Percentiles rank a stretch among this genome's conserved stretches.
phyloP scores from a whole-genome alignment of 2,888 invertebrate genomes.

The Pristionchus entomophagus region DNA sequence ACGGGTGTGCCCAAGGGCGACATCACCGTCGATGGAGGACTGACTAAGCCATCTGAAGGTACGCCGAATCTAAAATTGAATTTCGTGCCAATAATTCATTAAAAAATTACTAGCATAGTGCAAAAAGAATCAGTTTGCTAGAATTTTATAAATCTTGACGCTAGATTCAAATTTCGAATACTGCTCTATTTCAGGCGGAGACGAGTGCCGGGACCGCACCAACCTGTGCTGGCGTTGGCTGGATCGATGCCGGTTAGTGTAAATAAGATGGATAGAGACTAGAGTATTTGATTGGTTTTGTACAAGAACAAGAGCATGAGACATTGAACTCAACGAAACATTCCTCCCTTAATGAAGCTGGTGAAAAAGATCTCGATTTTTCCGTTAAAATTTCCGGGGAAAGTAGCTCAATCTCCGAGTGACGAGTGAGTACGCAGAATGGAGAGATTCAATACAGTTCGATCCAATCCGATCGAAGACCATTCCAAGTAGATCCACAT shows the following conservation, averaged over 20 bases:
- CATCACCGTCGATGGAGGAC: neutral
- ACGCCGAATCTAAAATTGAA: neutral
- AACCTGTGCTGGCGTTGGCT: constrained; percentile 75
- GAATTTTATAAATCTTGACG: neutral
- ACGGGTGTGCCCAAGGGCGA: neutral
- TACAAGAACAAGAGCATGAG: too few species aligned
- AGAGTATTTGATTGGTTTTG: too few species aligned
- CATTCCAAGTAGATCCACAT: too few species aligned
- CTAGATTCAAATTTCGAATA: neutral
- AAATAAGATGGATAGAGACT: too few species aligned
- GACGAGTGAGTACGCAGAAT: too few species aligned
- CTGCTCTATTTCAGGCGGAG: neutral
- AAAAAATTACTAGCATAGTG: neutral
- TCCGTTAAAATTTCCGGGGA: too few species aligned
- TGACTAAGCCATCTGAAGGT: constrained; percentile 38
- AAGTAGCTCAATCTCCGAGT: too few species aligned
- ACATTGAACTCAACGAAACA: too few species aligned
- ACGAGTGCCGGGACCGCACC: constrained; percentile 69
- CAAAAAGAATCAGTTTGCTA: neutral
- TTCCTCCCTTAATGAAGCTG: too few species aligned
- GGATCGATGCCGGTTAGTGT: constrained; percentile 67
- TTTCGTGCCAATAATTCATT: neutral
- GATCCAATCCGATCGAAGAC: too few species aligned
- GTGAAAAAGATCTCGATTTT: too few species aligned
- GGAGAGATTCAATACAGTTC: too few species aligned